Base-by-base conservation (phyloP, 2,888 invertebrate species). In the Pseudococcus jackbeardsleyi region DNA sequence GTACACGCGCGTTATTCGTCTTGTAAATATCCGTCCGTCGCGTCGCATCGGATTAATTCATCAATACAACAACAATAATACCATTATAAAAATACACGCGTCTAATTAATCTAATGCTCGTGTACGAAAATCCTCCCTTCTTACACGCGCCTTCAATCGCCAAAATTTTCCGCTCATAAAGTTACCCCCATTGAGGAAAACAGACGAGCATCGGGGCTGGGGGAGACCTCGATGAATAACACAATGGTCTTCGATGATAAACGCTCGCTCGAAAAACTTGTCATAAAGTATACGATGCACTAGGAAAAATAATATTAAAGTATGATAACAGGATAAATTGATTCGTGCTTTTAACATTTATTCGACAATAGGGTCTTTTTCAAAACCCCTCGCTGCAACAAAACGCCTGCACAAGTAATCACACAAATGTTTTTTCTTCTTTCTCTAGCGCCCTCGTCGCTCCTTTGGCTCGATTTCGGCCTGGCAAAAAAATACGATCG, bases 311-410 rank as follows among this genome's bases (percentile, higher is more conserved):
- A 82, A 82, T 33, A 82, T 82, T 82, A 82, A 82, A 82, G 42
- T 82, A 82, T 82, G 79, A 82, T 82, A 82, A 82, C 79, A 82
- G 79, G 79, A 82, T 82, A 82, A 82, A 82, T 82, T 82, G 79
- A 82, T 82, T 82, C 46, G 79, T 82, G 79, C 79, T 82, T 82
- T 82, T 46, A 82, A 46, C 79, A 82, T 82, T 82, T 82, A 82
- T 82, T 46, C 79, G 42, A 82, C 79, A 82, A 82, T 82, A 82
- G 79, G 79, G 79, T 82, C 79, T 82, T 46, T 82, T 46, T 82
- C 26, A 82, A 82, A 82, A 19, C 79, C 79, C 79, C 33, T n/a
- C 77, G 42, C 42, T 42, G 19, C 19, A 46, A 82, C 72, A 39
- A 42, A 39, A 46, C 42, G 79, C 59, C n/a, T 5, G 79, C 79